A percentile compares a stretch with the other conserved stretches of the same genome.
Evolutionary conservation across 2,113 vertebrate species (phyloP).

Genomic region (Pongo pygmaeus): DNA sequence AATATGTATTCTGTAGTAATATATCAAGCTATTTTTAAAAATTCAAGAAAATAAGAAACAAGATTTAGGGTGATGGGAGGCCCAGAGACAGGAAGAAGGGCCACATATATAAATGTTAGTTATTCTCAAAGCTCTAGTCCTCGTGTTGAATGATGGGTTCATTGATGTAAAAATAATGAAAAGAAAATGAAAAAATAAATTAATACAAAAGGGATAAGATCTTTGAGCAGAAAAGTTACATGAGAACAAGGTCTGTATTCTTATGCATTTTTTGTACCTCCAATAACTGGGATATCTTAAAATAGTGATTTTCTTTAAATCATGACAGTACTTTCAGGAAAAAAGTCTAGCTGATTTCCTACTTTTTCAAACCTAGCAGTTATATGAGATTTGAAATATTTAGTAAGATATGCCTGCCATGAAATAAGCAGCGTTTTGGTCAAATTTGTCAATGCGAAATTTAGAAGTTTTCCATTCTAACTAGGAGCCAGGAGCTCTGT

Average conservation of each 20-base stretch:
- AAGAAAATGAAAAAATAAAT: slow-evolving; percentile 16
- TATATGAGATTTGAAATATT: slow-evolving; percentile 24
- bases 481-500: not conserved
- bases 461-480: slow-evolving; percentile 30
- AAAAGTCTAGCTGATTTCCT: slow-evolving; percentile 11
- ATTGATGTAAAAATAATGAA: not conserved
- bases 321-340: slow-evolving; percentile 8
- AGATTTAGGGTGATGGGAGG: not conserved
- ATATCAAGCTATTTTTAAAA: not conserved
- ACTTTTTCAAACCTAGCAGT: slow-evolving; percentile 3
- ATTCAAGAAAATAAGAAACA: slow-evolving; percentile 19
- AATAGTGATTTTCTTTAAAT: slow-evolving; percentile 38
- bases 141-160: not conserved
- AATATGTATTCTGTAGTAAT: not conserved
- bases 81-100: not conserved
- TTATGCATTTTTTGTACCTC: not conserved
- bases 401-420: slow-evolving; percentile 9
- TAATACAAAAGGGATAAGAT: not conserved
- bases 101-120: not conserved
- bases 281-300: not conserved
- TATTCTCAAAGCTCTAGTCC: not conserved
- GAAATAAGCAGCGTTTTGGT: slow-evolving; percentile 40
- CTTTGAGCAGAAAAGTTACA: not conserved
- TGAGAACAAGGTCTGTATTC: not conserved
- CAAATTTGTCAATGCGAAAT: not conserved